phyloP scores from a whole-genome alignment of 1,140 invertebrate genomes.

The Reticulitermes speratus region DNA sequence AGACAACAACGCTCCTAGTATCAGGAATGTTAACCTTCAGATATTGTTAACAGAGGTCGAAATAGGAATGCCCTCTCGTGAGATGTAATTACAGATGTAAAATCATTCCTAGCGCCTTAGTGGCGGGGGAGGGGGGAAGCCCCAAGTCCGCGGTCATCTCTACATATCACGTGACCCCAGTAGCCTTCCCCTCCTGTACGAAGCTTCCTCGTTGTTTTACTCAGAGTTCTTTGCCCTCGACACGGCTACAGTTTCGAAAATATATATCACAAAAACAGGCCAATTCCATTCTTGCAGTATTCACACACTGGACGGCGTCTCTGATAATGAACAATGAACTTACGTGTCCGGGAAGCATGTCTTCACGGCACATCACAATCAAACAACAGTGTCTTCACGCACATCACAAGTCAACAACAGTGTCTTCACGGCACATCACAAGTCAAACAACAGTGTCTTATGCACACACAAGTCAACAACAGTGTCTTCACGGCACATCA shows the following conservation, averaged over 20 bases:
- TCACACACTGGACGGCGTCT: background rate
- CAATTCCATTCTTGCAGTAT: background rate
- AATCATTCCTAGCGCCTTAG: background rate
- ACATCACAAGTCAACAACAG: too few species aligned
- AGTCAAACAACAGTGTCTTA: too few species aligned
- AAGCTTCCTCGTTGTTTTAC: background rate
- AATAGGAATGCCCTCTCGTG: background rate
- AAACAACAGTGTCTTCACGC: too few species aligned
- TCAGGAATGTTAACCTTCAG: background rate
- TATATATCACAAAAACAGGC: background rate
- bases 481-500: too few species aligned
- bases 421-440: too few species aligned
- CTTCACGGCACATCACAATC: too few species aligned
- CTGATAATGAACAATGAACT: too few species aligned
- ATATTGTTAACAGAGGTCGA: conserved; percentile 15
- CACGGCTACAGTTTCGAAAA: background rate
- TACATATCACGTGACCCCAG: background rate
- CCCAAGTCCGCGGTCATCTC: background rate
- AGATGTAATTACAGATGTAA: background rate
- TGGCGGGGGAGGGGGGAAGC: background rate
- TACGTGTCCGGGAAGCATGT: too few species aligned
- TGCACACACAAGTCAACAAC: too few species aligned
- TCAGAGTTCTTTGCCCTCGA: background rate
- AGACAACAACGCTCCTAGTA: background rate
- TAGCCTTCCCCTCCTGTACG: background rate